Percentiles rank a stretch among this genome's conserved stretches.
These are phyloP conservation scores for Ethmia dodecea DNA, from an alignment of 2,888 invertebrate genomes.

Conservation along the genomic window DNA sequence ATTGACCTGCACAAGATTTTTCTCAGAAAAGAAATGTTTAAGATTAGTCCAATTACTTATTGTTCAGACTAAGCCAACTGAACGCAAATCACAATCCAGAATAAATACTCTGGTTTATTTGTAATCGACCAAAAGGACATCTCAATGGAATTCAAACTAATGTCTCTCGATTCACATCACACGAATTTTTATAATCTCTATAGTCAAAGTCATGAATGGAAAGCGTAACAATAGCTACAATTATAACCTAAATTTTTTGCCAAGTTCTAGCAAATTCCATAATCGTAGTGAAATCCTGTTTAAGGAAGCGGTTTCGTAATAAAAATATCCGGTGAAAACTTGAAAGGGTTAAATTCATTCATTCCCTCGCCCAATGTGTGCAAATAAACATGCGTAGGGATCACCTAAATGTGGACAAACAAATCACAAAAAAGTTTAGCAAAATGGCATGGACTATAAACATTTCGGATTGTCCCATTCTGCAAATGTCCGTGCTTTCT, in stretches of 20 bases:
- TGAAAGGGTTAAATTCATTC: conserved; percentile 40
- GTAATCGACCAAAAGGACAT: no score
- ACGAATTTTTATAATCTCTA: neutral
- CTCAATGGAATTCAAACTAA: conserved; percentile 1
- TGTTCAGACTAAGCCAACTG: no score
- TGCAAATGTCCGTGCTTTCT: conserved; percentile 27
- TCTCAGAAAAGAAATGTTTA: no score
- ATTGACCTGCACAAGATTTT: no score
- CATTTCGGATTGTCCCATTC: conserved; percentile 49
- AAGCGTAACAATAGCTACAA: conserved; percentile 23
- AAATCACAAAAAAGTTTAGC: conserved; percentile 37
- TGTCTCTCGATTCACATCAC: conserved; percentile 4
- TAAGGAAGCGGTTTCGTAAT: conserved; percentile 41
- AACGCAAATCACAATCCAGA: no score
- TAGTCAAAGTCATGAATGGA: conserved; percentile 2
- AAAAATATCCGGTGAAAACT: conserved; percentile 52
- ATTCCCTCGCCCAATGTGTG: conserved; percentile 50
- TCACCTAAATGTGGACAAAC: conserved; percentile 69
- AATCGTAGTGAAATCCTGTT: conserved; percentile 40
- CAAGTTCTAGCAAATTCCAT: conserved; percentile 22
- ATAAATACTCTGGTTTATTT: no score
- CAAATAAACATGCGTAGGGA: conserved; percentile 52
- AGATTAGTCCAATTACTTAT: no score
- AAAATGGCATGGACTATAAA: conserved; percentile 50
- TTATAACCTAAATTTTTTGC: conserved; percentile 27